Percentiles rank a stretch among this genome's conserved stretches.
Conservation (phyloP, 2,113 vertebrate species). For the Chlamydotis undulata region DNA sequence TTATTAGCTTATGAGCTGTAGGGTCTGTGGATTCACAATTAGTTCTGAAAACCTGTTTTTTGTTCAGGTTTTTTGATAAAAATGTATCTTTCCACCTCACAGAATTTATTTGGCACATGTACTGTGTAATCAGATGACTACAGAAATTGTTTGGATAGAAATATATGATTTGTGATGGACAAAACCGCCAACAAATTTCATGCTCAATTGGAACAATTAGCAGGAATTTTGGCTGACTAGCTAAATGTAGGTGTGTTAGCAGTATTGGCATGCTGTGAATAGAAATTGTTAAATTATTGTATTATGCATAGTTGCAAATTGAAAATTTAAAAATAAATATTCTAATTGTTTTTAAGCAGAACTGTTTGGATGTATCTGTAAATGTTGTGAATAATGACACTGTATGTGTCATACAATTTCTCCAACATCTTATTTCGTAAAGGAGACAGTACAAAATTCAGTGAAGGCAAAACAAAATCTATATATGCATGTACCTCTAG, state of each 20-base stretch:
- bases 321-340: conserved; percentile 39
- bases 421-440: background rate
- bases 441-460: background rate
- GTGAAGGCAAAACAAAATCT: background rate
- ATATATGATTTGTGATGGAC: conserved; percentile 44
- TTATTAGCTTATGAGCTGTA: background rate
- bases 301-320: background rate
- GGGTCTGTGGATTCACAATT: background rate
- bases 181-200: conserved; percentile 71
- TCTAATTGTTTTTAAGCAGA: conserved; percentile 44
- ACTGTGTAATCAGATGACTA: conserved; percentile 25
- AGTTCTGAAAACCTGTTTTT: background rate
- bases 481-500: background rate
- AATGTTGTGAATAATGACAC: conserved; percentile 4
- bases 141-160: conserved; percentile 36
- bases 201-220: conserved; percentile 57
- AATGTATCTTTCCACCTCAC: background rate
- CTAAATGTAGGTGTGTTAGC: conserved; percentile 45
- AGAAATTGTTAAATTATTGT: conserved; percentile 42
- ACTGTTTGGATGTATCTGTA: conserved; percentile 15
- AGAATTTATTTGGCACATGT: background rate
- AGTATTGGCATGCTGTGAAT: background rate
- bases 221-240: conserved; percentile 46
- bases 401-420: background rate
- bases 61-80: background rate